Base-by-base conservation (phyloP, 2,113 vertebrate genomes). In the Grallaria varia region DNA sequence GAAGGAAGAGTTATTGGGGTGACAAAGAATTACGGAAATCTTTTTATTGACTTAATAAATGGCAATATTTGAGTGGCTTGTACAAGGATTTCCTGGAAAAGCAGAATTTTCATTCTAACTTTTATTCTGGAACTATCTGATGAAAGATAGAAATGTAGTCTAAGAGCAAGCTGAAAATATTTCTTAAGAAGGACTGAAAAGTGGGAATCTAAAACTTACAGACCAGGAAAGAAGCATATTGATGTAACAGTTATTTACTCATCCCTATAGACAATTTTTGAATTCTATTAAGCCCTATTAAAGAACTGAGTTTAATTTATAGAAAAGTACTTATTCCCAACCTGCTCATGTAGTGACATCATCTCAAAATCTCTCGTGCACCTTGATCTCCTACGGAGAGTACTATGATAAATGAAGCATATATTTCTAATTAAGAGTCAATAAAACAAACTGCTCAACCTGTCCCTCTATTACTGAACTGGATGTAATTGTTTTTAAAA, bases 381-480 rank as follows among this genome's bases (percentile, higher is more conserved):
- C 40, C 63, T 77, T 85, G 68, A 47, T 88, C 35, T 91, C 35
- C 90, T 75, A 16, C 59, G 67, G 68, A 73, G 35, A 80, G 12
- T 66, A 37, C 60, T 72, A 22, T 74, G 78, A 89, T 71, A 94
- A 95, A 82, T 1, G 6, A 89, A 95, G 50, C 69, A 73, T 94
- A 58, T 79, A 83, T 95, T 95, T 94, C 75, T 96, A 95, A 93
- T 93, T 85, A 88, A 56, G 67, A 91, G 25, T 62, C 59, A 87
- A 40, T 85, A 95, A 96, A 96, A 62, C 22, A 79, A 80, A 93
- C 80, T 66, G 15, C 16, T 82, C n/a, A 78, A 30, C 53, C 7
- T 91, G 75, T 93, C 42, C 67, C 33, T 79, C 42, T 91, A 28
- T 94, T 90, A 79, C 80, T 60, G 62, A 73, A 76, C 19, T 74